These are phyloP conservation scores for Meloidogyne floridensis DNA, from an alignment of 1,140 invertebrate species.

Conservation along the genomic window DNA sequence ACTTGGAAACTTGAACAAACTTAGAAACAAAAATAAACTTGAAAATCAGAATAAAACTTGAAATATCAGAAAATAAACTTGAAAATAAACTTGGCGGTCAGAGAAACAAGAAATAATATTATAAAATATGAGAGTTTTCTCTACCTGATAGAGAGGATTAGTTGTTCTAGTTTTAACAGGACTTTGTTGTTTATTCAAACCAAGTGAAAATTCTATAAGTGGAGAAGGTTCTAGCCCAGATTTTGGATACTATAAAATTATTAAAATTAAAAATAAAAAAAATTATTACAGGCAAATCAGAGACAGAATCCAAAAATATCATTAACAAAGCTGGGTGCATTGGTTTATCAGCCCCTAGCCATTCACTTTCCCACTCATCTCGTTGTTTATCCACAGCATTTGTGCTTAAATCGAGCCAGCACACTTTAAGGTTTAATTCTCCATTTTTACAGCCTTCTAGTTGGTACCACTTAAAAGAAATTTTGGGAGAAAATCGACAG, in stretches of 20 bases:
- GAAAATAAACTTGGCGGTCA: background rate
- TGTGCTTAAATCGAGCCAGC: constrained; percentile 57
- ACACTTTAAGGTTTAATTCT: constrained; percentile 58
- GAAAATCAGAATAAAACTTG: background rate
- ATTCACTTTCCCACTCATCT: constrained; percentile 50
- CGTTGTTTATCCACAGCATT: constrained; percentile 32
- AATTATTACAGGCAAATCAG: constrained; percentile 51
- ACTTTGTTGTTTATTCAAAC: constrained; percentile 54
- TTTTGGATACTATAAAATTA: constrained; percentile 44
- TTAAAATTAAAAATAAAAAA: background rate
- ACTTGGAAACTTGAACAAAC: background rate
- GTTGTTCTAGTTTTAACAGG: constrained; percentile 59
- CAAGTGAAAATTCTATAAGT: constrained; percentile 59
- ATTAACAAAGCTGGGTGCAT: constrained; percentile 61
- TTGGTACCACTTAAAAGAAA: constrained; percentile 56
- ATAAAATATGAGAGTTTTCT: constrained; percentile 10
- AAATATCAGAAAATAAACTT: background rate
- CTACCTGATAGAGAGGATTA: constrained; percentile 49
- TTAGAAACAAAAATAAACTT: too few relatives aligned
- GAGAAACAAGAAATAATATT: constrained; percentile 24
- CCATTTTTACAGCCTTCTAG: constrained; percentile 65
- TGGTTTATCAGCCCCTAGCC: constrained; percentile 58
- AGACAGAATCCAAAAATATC: constrained; percentile 62
- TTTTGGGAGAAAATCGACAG: background rate
- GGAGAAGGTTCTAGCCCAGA: constrained; percentile 63